Evolutionary conservation across 2,113 vertebrate species (phyloP), one percentile per base, ranked within the genome.

Genomic region (Catharus bicknelli): DNA sequence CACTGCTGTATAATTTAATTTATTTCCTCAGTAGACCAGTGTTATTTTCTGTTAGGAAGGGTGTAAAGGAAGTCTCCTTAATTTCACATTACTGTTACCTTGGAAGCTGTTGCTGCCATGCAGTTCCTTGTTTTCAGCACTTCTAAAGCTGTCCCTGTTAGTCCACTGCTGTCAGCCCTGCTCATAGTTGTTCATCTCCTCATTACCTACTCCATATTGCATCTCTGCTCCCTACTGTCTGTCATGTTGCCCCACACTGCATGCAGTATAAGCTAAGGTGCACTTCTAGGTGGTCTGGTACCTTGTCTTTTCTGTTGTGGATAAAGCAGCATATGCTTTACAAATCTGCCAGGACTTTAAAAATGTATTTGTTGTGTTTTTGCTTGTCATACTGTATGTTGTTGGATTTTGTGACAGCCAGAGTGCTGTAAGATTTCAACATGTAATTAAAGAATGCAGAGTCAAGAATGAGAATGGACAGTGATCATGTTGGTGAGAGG

Each of bases 181-280:
- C 22, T 86, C 5, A 4, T 15, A 43, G 69, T 14, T 81, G 14
- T 48, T 81, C 27, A 40, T 76, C 32, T 54, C 27, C 67, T 79
- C 19, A 1, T 67, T 55, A 20, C 17, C 11, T 74, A 1, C 20
- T 70, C 62, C 7, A 4, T 55, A 16, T 4, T 78, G 34, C 19
- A 67, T 50, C 51, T 90, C 43, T 66, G 3, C 8, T 30, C 40
- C 8, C 16, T 50, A 1, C 13, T 13, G 19, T 4, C 10, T 87
- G 42, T 76, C 12, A 13, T 0, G 0, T 36, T 53, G 36, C 51
- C n/a, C 15, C 1, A 2, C 17, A 5, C 43, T 63, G n/a, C 50
- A 36, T 27, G 29, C 26, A 14, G 4, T 34, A 3, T n/a, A 70
- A 73, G 17, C 34, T 30, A 30, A 59, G 48, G 7, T 34, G 62